A percentile compares a stretch with the other conserved stretches of the same genome.
Evolutionary conservation across 2,797 vertebrate genomes (phyloP).

Genomic region (Mus minutoides): DNA sequence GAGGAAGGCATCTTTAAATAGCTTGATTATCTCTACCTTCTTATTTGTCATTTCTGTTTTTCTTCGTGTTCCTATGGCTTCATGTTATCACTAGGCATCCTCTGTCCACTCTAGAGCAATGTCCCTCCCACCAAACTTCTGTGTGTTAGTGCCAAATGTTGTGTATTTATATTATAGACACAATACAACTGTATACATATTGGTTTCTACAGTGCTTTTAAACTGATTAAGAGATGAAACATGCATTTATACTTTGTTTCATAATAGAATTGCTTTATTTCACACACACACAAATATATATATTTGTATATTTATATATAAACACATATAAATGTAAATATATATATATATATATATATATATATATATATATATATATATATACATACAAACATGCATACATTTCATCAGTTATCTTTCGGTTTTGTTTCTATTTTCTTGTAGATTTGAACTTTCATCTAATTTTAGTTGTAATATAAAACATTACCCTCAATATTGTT

Average conservation of each 20-base stretch:
- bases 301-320: too few relatives aligned
- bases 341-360: too few relatives aligned
- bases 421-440: background rate
- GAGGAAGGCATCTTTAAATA: background rate
- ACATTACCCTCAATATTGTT: background rate
- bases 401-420: background rate
- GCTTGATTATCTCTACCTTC: background rate
- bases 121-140: background rate
- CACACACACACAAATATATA: background rate
- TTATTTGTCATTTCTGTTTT: background rate
- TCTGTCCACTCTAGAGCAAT: background rate
- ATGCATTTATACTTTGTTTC: background rate
- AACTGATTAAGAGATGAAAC: background rate
- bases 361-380: too few relatives aligned
- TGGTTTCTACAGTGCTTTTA: background rate
- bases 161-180: background rate
- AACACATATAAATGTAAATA: accelerated
- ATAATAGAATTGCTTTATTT: background rate
- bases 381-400: too few relatives aligned
- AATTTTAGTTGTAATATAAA: background rate
- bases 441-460: background rate
- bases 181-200: background rate
- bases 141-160: background rate
- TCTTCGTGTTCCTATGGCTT: background rate
- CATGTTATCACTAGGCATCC: background rate